Conservation (phyloP, 2,888 invertebrate genomes). For the Clepsis dumicolana region DNA sequence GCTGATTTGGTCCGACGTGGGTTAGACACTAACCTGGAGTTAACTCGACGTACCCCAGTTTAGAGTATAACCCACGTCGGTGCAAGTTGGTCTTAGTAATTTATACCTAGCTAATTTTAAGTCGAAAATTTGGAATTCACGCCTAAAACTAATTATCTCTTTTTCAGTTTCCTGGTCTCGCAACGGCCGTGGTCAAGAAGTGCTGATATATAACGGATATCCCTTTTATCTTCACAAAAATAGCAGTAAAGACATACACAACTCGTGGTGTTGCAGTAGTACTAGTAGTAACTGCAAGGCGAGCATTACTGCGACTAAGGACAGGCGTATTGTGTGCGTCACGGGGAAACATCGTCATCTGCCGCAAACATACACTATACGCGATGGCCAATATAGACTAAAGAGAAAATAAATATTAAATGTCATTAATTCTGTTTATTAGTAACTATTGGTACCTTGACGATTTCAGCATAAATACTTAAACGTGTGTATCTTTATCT, state of each 20-base stretch:
- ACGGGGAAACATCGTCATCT: neutral
- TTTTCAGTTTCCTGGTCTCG: constrained; percentile 49
- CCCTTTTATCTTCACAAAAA: constrained; percentile 23
- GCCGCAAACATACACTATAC: neutral
- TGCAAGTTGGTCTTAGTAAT: too few species aligned
- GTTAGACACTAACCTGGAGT: too few species aligned
- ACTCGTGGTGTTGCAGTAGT: neutral
- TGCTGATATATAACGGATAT: constrained; percentile 18
- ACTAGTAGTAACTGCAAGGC: neutral
- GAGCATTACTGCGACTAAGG: neutral
- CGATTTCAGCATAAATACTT: too few species aligned
- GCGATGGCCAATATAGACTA: neutral
- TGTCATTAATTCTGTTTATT: too few species aligned
- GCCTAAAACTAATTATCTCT: neutral
- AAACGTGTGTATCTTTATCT: too few species aligned
- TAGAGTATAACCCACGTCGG: too few species aligned
- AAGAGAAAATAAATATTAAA: too few species aligned
- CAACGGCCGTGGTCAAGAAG: constrained; percentile 26
- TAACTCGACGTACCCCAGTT: too few species aligned
- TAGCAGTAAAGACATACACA: constrained; percentile 32
- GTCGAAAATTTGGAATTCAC: neutral
- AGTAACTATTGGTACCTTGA: too few species aligned
- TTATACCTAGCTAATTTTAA: too few species aligned
- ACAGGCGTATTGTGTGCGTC: constrained; percentile 6
- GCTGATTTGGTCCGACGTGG: too few species aligned